A percentile compares a stretch with the other conserved stretches of the same genome.
Evolutionary conservation across 2,113 vertebrate species (phyloP).

Genomic region (Anser brachyrhynchus): DNA sequence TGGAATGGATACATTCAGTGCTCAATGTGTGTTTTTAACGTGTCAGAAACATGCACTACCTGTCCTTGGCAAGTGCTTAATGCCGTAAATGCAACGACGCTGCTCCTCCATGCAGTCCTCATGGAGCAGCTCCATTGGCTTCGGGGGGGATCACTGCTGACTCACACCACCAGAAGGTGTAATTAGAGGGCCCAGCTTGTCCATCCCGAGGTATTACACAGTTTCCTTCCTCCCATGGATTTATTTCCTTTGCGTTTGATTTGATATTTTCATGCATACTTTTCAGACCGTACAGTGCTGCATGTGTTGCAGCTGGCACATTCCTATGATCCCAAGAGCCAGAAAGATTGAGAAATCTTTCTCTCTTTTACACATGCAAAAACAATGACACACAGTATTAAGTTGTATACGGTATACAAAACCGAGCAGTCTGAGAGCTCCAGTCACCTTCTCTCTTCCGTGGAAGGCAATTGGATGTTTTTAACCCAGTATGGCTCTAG

Average conservation of each 20-base stretch:
- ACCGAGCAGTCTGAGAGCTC: background rate
- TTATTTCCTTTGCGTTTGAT: constrained; percentile 10
- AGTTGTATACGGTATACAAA: background rate
- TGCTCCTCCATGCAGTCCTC: background rate
- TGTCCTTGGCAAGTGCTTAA: background rate
- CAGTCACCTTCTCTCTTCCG: background rate
- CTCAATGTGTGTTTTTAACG: background rate
- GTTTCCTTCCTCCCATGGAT: background rate
- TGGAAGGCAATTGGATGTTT: background rate
- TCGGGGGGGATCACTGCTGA: background rate
- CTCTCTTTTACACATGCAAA: background rate
- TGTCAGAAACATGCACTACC: background rate
- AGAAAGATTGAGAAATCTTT: background rate
- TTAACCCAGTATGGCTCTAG: background rate
- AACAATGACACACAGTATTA: fast-evolving
- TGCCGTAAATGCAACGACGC: fast-evolving
- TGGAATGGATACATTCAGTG: background rate
- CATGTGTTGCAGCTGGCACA: background rate
- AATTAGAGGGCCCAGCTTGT: background rate
- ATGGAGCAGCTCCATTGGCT: background rate
- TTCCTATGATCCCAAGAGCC: background rate
- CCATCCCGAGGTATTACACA: background rate
- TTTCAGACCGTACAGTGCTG: background rate
- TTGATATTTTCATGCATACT: background rate
- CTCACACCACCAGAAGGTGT: background rate